phyloP scores from a whole-genome alignment of 2,888 invertebrate species.

The Parnassius smintheus region DNA sequence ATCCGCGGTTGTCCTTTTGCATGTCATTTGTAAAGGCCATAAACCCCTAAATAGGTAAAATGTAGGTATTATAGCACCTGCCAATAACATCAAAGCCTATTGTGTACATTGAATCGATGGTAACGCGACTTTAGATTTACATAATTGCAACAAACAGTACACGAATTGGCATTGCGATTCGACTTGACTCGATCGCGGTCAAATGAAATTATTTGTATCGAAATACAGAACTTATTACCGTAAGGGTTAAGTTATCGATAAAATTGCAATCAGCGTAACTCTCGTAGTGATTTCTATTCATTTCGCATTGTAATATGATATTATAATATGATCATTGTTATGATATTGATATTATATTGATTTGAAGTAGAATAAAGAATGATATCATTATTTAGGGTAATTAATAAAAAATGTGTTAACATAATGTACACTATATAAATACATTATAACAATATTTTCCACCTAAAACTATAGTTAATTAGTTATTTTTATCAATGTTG shows the following conservation, averaged over 20 bases:
- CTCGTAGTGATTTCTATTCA: neutral
- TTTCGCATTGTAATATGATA: neutral
- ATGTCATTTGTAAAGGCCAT: too few species aligned
- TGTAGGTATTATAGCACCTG: neutral
- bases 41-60: too few species aligned
- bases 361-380: neutral
- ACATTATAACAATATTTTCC: too few species aligned
- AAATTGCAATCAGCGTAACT: neutral
- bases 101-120: neutral
- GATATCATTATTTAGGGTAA: too few species aligned
- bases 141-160: neutral
- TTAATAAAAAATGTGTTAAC: too few species aligned
- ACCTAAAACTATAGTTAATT: too few species aligned
- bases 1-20: too few species aligned
- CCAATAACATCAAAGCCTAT: neutral
- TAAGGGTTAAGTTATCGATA: neutral
- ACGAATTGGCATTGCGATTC: neutral
- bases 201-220: neutral
- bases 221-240: neutral
- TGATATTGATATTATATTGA: neutral
- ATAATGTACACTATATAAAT: too few species aligned
- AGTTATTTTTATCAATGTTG: too few species aligned
- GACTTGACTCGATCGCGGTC: neutral
- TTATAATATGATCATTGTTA: too few species aligned
- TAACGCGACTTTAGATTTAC: neutral